Percentiles rank a stretch among this genome's conserved stretches.
Conservation (phyloP, 1,140 invertebrate genomes). For the Cotesia vestalis region DNA sequence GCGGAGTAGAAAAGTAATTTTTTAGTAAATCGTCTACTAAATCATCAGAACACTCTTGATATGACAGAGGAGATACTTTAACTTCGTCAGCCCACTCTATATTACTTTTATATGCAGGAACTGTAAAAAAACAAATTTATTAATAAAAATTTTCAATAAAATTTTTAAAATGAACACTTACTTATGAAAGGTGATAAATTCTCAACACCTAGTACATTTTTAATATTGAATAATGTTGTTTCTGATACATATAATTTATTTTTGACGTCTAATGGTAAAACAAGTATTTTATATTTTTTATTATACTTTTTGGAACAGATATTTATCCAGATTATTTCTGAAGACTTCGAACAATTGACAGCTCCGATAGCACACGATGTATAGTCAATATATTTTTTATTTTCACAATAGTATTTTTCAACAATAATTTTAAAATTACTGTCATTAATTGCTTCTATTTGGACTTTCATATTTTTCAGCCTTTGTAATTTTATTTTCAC, state of each 20-base stretch:
- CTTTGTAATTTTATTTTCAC: conserved; percentile 43
- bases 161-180: conserved; percentile 42
- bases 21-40: conserved; percentile 63
- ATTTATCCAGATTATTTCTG: conserved; percentile 47
- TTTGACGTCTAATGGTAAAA: conserved; percentile 54
- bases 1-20: conserved; percentile 68
- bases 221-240: conserved; percentile 65
- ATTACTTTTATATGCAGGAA: conserved; percentile 45
- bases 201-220: conserved; percentile 47
- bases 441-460: conserved; percentile 44
- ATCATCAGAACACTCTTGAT: conserved; percentile 62
- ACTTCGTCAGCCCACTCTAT: conserved; percentile 64
- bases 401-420: conserved; percentile 37
- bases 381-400: conserved; percentile 46
- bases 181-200: conserved; percentile 47
- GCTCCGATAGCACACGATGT: conserved; percentile 50
- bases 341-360: conserved; percentile 20
- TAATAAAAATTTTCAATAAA: background rate
- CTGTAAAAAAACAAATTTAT: conserved; percentile 47
- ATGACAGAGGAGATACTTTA: conserved; percentile 64
- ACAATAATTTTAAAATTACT: conserved; percentile 42
- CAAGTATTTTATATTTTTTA: conserved; percentile 58
- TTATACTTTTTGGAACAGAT: conserved; percentile 47
- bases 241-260: conserved; percentile 64
- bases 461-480: conserved; percentile 41